Percentiles rank a stretch among this genome's conserved stretches.
These are phyloP conservation scores for Nasua narica DNA, from an alignment of 2,797 vertebrate species.

Conservation along the genomic window DNA sequence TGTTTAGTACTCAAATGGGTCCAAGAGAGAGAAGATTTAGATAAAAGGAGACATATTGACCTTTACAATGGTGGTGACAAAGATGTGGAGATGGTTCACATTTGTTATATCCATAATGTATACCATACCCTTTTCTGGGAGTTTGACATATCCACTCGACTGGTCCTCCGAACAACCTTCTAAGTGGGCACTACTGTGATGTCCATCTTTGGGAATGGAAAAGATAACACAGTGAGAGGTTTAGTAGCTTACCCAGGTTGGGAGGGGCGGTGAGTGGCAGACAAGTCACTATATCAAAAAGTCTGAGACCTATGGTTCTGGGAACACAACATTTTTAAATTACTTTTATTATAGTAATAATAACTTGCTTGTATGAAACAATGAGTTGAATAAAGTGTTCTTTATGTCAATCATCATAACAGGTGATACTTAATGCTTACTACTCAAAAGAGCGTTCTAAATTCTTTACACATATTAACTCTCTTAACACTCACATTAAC, in stretches of 20 bases:
- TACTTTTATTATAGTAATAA: neutral
- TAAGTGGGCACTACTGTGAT: neutral
- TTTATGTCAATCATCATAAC: neutral
- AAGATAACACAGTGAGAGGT: neutral
- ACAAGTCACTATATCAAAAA: neutral
- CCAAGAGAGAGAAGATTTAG: neutral
- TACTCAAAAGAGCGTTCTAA: neutral
- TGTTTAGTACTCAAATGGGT: neutral
- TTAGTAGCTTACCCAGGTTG: neutral
- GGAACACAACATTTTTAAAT: neutral
- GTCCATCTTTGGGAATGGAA: neutral
- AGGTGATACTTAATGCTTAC: neutral
- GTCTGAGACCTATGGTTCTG: neutral
- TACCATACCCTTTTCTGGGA: neutral
- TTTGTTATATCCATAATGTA: no score
- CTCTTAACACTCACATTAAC: neutral
- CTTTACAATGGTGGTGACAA: neutral
- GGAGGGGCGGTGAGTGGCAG: neutral
- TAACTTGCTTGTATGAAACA: neutral
- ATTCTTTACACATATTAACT: neutral
- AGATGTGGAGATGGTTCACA: neutral
- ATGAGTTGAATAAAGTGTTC: neutral
- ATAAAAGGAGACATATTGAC: neutral
- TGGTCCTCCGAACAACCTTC: neutral
- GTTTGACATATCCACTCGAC: neutral